Evolutionary conservation across 2,888 invertebrate genomes (phyloP).

Genomic region (Drosophila pseudotakahashii): DNA sequence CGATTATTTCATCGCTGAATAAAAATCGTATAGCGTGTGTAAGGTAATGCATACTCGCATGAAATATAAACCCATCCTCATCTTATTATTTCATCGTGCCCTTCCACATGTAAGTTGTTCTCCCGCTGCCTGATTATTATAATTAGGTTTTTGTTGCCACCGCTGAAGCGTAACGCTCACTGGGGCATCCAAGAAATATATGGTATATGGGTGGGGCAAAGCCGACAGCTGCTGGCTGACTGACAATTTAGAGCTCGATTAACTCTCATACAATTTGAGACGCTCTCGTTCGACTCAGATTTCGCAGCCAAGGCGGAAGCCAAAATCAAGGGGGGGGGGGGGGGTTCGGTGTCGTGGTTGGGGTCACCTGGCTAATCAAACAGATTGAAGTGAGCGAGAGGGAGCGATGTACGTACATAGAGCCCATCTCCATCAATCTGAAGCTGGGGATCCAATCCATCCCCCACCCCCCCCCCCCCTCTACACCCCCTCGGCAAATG

Average conservation of each 20-base stretch:
- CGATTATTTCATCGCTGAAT: not conserved
- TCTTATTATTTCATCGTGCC: not conserved
- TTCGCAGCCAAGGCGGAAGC: constrained; percentile 36
- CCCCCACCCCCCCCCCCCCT: too few species aligned
- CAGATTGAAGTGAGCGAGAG: not conserved
- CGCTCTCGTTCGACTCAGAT: constrained; percentile 54
- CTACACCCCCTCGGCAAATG: constrained; percentile 1
- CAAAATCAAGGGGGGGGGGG: not conserved
- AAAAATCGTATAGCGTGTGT: not conserved
- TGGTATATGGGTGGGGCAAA: not conserved
- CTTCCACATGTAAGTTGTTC: constrained; percentile 32
- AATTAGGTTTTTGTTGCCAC: constrained; percentile 52
- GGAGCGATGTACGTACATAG: not conserved
- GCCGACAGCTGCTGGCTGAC: constrained; percentile 20
- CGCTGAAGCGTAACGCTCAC: constrained; percentile 46
- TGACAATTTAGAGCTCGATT: constrained; percentile 72
- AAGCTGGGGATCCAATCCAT: constrained; percentile 6
- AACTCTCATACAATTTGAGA: constrained; percentile 62
- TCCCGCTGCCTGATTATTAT: constrained; percentile 44
- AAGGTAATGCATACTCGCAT: constrained; percentile 5
- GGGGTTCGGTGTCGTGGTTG: constrained; percentile 1
- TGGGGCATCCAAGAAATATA: constrained; percentile 7
- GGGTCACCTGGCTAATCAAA: constrained; percentile 38
- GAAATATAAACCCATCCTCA: constrained; percentile 2
- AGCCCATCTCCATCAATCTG: constrained; percentile 29